phyloP scores from a whole-genome alignment of 2,113 vertebrate species.

The Leptobrachium leishanense region DNA sequence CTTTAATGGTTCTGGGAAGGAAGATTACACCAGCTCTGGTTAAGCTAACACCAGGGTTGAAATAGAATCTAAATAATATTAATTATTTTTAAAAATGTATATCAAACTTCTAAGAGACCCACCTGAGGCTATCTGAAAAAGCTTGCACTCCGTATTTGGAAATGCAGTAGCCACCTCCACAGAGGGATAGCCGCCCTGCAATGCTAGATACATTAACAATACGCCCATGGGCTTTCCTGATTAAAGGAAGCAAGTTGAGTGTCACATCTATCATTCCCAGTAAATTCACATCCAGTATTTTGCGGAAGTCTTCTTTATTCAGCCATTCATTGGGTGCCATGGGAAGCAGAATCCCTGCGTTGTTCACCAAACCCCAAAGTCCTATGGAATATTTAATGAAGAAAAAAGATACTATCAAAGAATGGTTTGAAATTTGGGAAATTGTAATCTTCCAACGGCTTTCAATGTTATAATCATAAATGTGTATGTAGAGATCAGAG shows the following conservation, averaged over 20 bases:
- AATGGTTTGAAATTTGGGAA: background rate
- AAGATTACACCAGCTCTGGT: too few species aligned
- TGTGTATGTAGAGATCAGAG: too few species aligned
- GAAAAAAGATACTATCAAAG: background rate
- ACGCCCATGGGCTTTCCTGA: conserved; percentile 70
- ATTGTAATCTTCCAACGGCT: too few species aligned
- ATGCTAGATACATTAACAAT: conserved; percentile 76
- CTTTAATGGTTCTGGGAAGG: too few species aligned
- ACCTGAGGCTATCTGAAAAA: conserved; percentile 79
- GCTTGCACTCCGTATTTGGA: conserved; percentile 79
- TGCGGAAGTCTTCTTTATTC: conserved; percentile 66
- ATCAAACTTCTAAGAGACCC: background rate
- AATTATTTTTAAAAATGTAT: background rate
- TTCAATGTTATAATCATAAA: too few species aligned
- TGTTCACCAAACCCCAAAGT: conserved; percentile 67
- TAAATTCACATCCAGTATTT: conserved; percentile 72
- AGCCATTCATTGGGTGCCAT: conserved; percentile 60
- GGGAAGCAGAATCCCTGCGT: conserved; percentile 48
- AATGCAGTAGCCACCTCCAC: conserved; percentile 71
- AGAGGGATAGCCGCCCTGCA: conserved; percentile 51
- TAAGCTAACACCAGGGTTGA: too few species aligned
- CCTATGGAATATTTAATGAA: conserved; percentile 46
- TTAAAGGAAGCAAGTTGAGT: conserved; percentile 73
- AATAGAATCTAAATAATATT: too few species aligned
- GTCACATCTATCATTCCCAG: conserved; percentile 72